These are phyloP conservation scores for Molanna angustata DNA, from an alignment of 2,888 invertebrate genomes.

Conservation along the genomic window DNA sequence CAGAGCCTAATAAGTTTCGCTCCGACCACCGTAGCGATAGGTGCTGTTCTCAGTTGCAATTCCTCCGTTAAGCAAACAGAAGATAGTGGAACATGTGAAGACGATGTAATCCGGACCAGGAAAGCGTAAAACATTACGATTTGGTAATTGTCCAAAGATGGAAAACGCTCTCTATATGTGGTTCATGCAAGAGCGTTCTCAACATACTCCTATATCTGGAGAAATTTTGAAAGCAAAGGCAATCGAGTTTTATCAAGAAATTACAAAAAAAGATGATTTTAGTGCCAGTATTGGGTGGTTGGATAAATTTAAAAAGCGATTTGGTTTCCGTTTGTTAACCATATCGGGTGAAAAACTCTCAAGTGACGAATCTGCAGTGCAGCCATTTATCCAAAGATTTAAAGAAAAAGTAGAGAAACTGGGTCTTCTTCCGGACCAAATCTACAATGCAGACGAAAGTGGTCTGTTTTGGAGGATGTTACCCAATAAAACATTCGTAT, in stretches of 20 bases:
- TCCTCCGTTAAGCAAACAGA: background rate
- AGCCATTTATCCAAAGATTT: background rate
- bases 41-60: background rate
- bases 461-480: background rate
- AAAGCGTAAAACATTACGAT: conserved; percentile 1
- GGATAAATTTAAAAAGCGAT: background rate
- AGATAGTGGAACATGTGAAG: conserved; percentile 1
- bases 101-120: conserved; percentile 1
- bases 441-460: background rate
- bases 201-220: conserved; percentile 14
- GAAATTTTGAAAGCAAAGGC: conserved; percentile 34
- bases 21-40: background rate
- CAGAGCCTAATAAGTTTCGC: background rate
- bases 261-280: conserved; percentile 28
- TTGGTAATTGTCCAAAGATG: background rate
- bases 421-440: background rate
- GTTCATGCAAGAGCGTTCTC: background rate
- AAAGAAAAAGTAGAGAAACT: background rate
- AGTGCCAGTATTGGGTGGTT: background rate
- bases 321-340: background rate
- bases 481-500: background rate
- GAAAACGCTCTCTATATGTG: background rate
- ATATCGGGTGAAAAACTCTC: background rate
- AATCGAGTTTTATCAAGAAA: conserved; percentile 30
- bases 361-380: background rate